Evolutionary conservation across 2,888 invertebrate species (phyloP), one percentile per base, ranked within the genome.

Genomic region (Chymomyza procnemis): DNA sequence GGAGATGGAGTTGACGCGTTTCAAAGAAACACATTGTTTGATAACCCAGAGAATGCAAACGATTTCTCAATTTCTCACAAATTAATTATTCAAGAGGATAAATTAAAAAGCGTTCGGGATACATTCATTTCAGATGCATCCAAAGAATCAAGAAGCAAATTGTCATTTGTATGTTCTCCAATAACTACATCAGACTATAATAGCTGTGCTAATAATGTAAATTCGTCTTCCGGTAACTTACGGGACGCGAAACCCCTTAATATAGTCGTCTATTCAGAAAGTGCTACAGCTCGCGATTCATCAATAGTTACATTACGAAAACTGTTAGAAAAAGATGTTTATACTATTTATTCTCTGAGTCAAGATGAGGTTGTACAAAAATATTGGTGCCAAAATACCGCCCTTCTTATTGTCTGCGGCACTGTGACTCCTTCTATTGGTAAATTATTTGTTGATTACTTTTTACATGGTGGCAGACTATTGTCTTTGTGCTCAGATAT

Each of bases 401-500:
- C 93, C 14, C 90, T 97, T 12, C 93, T 96, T 59, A 95, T 96
- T 0, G 94, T 96, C 55, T 96, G 96, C 76, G 97, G 97, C 1
- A 93, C 94, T 68, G 94, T 95, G 12, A 92, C 93, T 0, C 92
- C 93, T 0, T 92, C 94, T 59, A 91, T 95, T 55, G 94, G 94
- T 0, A 93, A 93, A 1, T 92, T 94, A 66, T 91, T 96, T 41
- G 92, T 96, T 14, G 94, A 95, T 54, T 96, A 95, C 82, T 91
- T 96, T 71, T 91, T 96, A 18, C 93, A 92, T 52, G 96, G 96
- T 1, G 96, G 96, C 6, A 93, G 94, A 71, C 91, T 96, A 66
- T 91, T 96, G 8, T 96, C 96, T 30, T 92, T 96, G 3, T 96
- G 96, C 88, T 96, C 96, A 3, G 96, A 96, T 89, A 92, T 96